Evolutionary conservation across 2,797 vertebrate species (phyloP), one percentile per base, ranked within the genome.

Genomic region (Garrulus glandarius): DNA sequence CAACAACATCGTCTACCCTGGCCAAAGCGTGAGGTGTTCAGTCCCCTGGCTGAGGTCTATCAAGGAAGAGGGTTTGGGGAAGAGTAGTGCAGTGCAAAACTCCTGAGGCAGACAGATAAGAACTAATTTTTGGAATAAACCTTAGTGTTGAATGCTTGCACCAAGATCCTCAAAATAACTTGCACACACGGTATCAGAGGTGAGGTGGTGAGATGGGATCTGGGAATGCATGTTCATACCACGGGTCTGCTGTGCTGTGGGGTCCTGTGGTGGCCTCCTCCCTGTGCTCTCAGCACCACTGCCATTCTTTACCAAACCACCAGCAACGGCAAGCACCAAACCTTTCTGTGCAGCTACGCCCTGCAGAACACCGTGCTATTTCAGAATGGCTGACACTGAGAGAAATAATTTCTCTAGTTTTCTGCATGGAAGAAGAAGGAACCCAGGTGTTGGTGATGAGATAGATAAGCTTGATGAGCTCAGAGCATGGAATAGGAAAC

Each of bases 261-360:
- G 39, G 20, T 4, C 3, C 37, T 0, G 0, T 16, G 39, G 30
- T 72, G 82, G 23, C 11, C 46, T 59, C n/a, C 44, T 39, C 30
- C 18, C 7, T 2, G 1, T 20, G 27, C 46, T 64, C 34, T n/a
- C 37, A 79, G 46, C 41, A 6, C 44, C 44, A 6, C 4, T 43
- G 79, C 46, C 32, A 26, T 27, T 30, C 39, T 37, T 53, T 26
- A 15, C n/a, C 56, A 65, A 49, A 55, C 9, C 47, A 30, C 2
- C 0, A 13, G 29, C 23, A 53, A 8, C 7, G 27, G 32, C 24
- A n/a, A 52, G 8, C 52, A 53, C 44, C 23, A 77, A 78, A 72
- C 13, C 22, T 15, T 59, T 49, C 49, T 61, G 24, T 43, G 57
- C 27, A 69, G 47, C 56, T 36, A 1, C 43, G 9, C 12, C 11